Evolutionary conservation across 2,113 vertebrate species (phyloP).

Genomic region (Eubucco bourcierii): DNA sequence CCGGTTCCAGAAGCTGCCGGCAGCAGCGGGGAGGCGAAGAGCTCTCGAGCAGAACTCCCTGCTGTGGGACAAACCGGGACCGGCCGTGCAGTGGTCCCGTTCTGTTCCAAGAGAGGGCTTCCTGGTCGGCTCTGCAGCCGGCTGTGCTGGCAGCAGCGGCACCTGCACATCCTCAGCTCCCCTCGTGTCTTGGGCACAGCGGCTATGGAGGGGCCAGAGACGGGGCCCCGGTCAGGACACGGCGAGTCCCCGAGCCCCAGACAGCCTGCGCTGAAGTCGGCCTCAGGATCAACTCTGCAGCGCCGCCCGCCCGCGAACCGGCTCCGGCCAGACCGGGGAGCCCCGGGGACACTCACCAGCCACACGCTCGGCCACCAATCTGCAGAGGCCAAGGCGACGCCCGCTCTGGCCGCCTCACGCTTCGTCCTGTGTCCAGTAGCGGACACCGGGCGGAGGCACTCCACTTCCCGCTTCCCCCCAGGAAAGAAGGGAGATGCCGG

Average conservation of each 20-base stretch:
- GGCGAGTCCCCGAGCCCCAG: neutral
- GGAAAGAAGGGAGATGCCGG: no score
- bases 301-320: no score
- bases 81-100: rapidly evolving
- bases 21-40: neutral
- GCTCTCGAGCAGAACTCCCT: rapidly evolving
- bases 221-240: no score
- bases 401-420: neutral
- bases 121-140: rapidly evolving
- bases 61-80: rapidly evolving
- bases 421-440: neutral
- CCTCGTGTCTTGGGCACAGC: rapidly evolving
- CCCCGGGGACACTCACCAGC: neutral
- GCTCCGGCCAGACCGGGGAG: neutral
- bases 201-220: neutral
- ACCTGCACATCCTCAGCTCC: rapidly evolving
- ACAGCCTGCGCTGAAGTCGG: neutral
- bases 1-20: neutral
- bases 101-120: rapidly evolving
- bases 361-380: neutral
- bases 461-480: neutral
- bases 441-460: no score
- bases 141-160: neutral
- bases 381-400: no score
- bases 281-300: no score